These are phyloP conservation scores for Anneissia japonica DNA, from an alignment of 35 echinoderm and acorn worm genomes.

Conservation along the genomic window DNA sequence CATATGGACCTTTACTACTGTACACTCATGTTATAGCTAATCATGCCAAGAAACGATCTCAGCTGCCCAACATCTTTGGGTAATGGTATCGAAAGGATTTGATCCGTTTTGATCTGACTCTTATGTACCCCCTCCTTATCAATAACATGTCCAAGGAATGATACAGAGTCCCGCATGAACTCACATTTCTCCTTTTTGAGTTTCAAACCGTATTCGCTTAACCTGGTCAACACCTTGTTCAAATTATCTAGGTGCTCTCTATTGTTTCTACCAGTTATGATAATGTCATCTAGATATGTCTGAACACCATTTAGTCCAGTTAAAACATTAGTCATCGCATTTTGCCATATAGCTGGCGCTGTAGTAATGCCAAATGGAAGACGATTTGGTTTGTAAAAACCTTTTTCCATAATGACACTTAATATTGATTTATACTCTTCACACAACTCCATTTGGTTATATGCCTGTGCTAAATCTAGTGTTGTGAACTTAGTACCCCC, in stretches of 20 bases:
- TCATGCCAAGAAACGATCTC: background rate
- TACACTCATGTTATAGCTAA: background rate
- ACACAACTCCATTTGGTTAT: constrained; percentile 45
- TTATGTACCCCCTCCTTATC: constrained; percentile 18
- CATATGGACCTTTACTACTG: too few relatives aligned
- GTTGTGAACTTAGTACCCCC: constrained; percentile 34
- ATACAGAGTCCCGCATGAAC: constrained; percentile 14
- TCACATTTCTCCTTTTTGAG: constrained; percentile 10
- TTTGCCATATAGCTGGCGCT: too few relatives aligned
- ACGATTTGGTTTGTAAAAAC: too few relatives aligned
- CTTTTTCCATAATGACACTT: too few relatives aligned
- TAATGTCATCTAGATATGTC: too few relatives aligned
- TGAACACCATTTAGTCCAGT: too few relatives aligned
- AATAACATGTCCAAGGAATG: constrained; percentile 16
- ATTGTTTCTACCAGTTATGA: too few relatives aligned
- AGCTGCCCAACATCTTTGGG: background rate
- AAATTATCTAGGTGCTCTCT: too few relatives aligned
- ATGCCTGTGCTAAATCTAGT: constrained; percentile 31
- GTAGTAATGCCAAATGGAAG: too few relatives aligned
- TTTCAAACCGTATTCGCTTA: too few relatives aligned
- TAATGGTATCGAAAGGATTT: background rate
- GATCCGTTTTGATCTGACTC: background rate
- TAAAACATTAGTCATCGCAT: too few relatives aligned
- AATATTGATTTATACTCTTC: constrained; percentile 29
- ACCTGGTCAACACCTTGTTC: too few relatives aligned